Evolutionary conservation across 2,888 invertebrate genomes (phyloP), one percentile per base, ranked within the genome.

Genomic region (Lithosia quadra): DNA sequence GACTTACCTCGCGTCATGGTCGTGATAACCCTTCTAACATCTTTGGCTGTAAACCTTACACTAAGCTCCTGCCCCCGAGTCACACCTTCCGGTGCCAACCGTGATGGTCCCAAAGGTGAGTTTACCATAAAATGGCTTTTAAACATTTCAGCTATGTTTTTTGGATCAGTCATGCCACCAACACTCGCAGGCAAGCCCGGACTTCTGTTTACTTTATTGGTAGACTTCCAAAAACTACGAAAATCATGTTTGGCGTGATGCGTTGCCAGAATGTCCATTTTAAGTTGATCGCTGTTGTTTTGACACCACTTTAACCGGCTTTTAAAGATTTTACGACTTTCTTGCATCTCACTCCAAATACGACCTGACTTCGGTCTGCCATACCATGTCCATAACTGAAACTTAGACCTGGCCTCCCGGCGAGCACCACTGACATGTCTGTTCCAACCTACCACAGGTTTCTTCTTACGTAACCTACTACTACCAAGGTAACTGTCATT

Each of bases 361-460:
- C 24, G n/a, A n/a, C n/a, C n/a, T n/a, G n/a, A n/a, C n/a, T n/a
- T n/a, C n/a, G n/a, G 61, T 7, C 18, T 49, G 0, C n/a, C 28
- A 1, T 28, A n/a, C 0, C 15, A 28, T 1, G 18, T 28, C 62
- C 43, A 62, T 0, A 24, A 15, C 3, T 13, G 28, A n/a, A n/a
- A 49, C 0, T 28, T 62, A 24, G 10, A 18, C 28, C 28, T 28
- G 10, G 49, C 49, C 2, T 10, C 18, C 10, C 24, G 15, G 10
- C 43, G 49, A n/a, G 43, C 18, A 0, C 10, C n/a, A 10, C 13
- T 5, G 0, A 49, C 62, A 7, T 62, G 11, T 9, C 15, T 62
- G 28, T 62, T 62, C 62, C 62, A 62, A 13, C 62, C 49, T 3
- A 28, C 10, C 15, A 39, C 36, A 34, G n/a, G 58, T 58, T 24